Evolutionary conservation across 1,140 invertebrate species (phyloP).

Genomic region (Hyphantria cunea): DNA sequence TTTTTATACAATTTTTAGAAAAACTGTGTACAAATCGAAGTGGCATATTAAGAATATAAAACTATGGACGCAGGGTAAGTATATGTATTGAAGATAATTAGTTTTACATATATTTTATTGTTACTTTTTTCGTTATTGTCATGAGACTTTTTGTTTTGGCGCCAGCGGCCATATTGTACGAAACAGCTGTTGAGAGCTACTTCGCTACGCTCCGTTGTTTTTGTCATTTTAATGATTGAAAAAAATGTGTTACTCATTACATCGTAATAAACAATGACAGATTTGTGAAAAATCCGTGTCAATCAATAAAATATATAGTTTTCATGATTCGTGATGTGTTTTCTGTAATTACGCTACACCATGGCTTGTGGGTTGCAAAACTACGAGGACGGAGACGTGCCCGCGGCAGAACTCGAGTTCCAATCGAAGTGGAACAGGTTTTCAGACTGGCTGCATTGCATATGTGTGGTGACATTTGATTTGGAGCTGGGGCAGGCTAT

Average conservation of each 20-base stretch:
- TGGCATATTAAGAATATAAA: neutral
- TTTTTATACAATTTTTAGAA: constrained; percentile 10
- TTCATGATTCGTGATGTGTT: constrained; percentile 37
- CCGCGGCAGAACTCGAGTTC: constrained; percentile 63
- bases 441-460: constrained; percentile 97
- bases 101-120: neutral
- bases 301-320: constrained; percentile 28
- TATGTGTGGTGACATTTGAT: constrained; percentile 99
- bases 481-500: constrained; percentile 98
- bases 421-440: constrained; percentile 83
- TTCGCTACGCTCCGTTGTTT: constrained; percentile 55
- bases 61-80: constrained; percentile 35
- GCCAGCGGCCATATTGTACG: constrained; percentile 73
- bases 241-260: constrained; percentile 45
- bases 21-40: neutral
- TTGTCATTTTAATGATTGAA: constrained; percentile 51
- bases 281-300: constrained; percentile 38
- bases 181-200: constrained; percentile 71
- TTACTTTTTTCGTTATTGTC: constrained; percentile 3
- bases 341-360: constrained; percentile 38
- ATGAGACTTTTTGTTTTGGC: constrained; percentile 62
- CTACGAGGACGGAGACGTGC: constrained; percentile 61
- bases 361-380: constrained; percentile 69
- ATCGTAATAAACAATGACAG: constrained; percentile 47
- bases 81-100: constrained; percentile 16